A percentile compares a stretch with the other conserved stretches of the same genome.
Conservation (phyloP, 2,797 vertebrate genomes). For the Falco concolor region DNA sequence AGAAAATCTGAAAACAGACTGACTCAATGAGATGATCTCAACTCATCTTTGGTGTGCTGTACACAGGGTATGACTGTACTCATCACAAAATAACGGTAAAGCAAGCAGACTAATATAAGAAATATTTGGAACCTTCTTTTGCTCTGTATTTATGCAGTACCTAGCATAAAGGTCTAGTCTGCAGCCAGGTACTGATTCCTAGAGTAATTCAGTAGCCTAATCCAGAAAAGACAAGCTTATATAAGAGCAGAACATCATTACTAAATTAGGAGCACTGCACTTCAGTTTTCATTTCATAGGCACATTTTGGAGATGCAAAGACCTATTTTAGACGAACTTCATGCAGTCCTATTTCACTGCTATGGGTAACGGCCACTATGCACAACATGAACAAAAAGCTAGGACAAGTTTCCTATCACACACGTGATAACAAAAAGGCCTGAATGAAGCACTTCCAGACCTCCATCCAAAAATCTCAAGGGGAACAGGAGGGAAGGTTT, state of each 20-base stretch:
- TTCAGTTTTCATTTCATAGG: background rate
- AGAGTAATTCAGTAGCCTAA: background rate
- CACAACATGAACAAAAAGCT: background rate
- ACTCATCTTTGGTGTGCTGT: background rate
- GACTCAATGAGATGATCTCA: background rate
- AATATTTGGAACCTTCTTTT: background rate
- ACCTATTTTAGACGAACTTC: background rate
- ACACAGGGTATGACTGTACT: background rate
- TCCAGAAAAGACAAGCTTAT: background rate
- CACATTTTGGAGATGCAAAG: background rate
- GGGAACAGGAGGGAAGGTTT: background rate
- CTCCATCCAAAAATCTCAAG: background rate
- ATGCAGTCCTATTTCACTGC: background rate
- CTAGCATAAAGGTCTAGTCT: background rate
- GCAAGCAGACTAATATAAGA: background rate
- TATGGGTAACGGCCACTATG: background rate
- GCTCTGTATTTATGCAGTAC: background rate
- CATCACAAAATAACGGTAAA: background rate
- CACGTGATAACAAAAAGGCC: background rate
- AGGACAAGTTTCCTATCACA: background rate
- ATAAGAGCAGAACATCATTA: background rate
- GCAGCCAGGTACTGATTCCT: background rate
- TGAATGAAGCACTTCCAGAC: background rate
- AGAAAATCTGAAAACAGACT: background rate
- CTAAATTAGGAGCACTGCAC: background rate